phyloP scores from a whole-genome alignment of 2,113 vertebrate species.

The Pardalotus punctatus region DNA sequence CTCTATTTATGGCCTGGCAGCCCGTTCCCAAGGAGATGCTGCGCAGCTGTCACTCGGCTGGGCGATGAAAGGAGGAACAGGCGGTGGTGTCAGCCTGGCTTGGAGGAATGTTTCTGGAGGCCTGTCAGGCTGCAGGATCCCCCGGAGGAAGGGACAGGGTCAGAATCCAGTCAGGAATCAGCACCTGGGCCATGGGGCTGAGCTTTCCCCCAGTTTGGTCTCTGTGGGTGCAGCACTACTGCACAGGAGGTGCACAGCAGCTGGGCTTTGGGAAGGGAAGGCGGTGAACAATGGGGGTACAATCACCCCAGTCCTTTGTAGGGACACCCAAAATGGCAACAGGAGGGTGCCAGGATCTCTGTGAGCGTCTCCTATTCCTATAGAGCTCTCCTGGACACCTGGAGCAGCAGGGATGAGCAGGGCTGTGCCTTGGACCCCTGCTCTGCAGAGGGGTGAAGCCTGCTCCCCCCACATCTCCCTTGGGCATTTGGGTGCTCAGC shows the following conservation, averaged over 20 bases:
- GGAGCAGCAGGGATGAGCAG: not conserved
- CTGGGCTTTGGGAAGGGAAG: not conserved
- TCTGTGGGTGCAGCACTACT: not conserved
- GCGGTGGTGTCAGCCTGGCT: not conserved
- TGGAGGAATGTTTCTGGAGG: not conserved
- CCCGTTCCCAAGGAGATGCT: not conserved
- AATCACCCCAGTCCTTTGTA: fast-evolving
- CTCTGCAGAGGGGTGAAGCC: not conserved
- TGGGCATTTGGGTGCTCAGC: not conserved
- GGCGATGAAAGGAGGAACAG: not conserved
- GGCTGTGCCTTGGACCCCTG: not conserved
- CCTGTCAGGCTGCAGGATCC: not conserved
- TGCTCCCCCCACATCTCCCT: not conserved
- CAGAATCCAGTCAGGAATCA: not conserved
- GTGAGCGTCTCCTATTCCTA: fast-evolving
- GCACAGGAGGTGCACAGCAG: not conserved
- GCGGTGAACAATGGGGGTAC: fast-evolving
- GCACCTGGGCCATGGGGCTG: fast-evolving
- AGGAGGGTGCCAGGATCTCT: not conserved
- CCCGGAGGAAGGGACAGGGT: not conserved
- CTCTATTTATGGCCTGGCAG: slow-evolving; percentile 35
- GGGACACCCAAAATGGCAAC: not conserved
- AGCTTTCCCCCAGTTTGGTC: not conserved
- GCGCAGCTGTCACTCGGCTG: not conserved
- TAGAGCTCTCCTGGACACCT: not conserved